These are phyloP conservation scores for Bombyx mori DNA, from an alignment of 1,140 invertebrate species.

Conservation along the genomic window ASM3026992v2 NC_085110.1:5068001-5068500, in stretches of 20 bases:
- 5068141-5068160: conserved; percentile 31
- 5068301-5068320: conserved; percentile 64
- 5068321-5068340: conserved; percentile 57
- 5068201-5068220: conserved; percentile 67
- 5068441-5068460: too few relatives aligned
- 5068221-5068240: conserved; percentile 68
- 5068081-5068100: too few relatives aligned
- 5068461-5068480: too few relatives aligned
- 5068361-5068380: conserved; percentile 71
- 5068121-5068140: too few relatives aligned
- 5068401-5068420: too few relatives aligned
- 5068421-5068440: too few relatives aligned
- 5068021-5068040: too few relatives aligned
- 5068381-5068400: conserved; percentile 39
- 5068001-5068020: too few relatives aligned
- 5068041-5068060: too few relatives aligned
- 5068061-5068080: too few relatives aligned
- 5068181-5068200: conserved; percentile 63
- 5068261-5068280: conserved; percentile 68
- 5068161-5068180: conserved; percentile 57
- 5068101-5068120: too few relatives aligned
- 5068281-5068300: conserved; percentile 69
- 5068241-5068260: conserved; percentile 64
- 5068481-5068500: too few relatives aligned
- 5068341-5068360: conserved; percentile 62